These are phyloP conservation scores for Hydropsyche tenuis DNA, from an alignment of 1,140 invertebrate species.

Conservation along the genomic window DNA sequence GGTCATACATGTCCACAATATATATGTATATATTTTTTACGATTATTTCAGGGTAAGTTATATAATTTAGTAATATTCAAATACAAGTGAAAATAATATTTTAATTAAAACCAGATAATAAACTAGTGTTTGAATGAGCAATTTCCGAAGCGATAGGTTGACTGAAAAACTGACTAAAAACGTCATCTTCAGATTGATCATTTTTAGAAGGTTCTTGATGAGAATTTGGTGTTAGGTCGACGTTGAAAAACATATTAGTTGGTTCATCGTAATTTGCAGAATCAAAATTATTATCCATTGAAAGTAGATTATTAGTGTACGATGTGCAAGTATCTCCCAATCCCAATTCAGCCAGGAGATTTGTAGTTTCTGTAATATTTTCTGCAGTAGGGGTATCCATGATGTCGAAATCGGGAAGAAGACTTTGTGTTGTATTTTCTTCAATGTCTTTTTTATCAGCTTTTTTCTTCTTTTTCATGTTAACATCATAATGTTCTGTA, in stretches of 20 bases:
- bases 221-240: slow-evolving; percentile 33
- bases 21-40: too few relatives aligned
- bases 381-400: slow-evolving; percentile 37
- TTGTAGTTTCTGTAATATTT: slow-evolving; percentile 43
- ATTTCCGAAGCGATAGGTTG: slow-evolving; percentile 20
- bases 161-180: slow-evolving; percentile 44
- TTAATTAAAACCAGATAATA: slow-evolving; percentile 44
- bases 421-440: slow-evolving; percentile 30
- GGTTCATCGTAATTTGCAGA: slow-evolving; percentile 13
- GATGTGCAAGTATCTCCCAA: slow-evolving; percentile 38
- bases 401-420: slow-evolving; percentile 44
- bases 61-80: neutral
- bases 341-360: slow-evolving; percentile 48
- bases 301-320: slow-evolving; percentile 20
- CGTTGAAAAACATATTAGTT: slow-evolving; percentile 40
- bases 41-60: too few relatives aligned
- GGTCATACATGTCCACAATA: too few relatives aligned
- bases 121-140: slow-evolving; percentile 37
- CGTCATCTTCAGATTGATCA: slow-evolving; percentile 33
- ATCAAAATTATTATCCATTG: slow-evolving; percentile 33
- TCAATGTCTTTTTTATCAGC: slow-evolving; percentile 24
- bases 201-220: slow-evolving; percentile 5
- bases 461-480: slow-evolving; percentile 41
- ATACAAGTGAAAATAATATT: neutral
- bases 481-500: slow-evolving; percentile 50